These are phyloP conservation scores for Syrista parreyssii DNA, from an alignment of 2,888 invertebrate species.

Conservation along the genomic window DNA sequence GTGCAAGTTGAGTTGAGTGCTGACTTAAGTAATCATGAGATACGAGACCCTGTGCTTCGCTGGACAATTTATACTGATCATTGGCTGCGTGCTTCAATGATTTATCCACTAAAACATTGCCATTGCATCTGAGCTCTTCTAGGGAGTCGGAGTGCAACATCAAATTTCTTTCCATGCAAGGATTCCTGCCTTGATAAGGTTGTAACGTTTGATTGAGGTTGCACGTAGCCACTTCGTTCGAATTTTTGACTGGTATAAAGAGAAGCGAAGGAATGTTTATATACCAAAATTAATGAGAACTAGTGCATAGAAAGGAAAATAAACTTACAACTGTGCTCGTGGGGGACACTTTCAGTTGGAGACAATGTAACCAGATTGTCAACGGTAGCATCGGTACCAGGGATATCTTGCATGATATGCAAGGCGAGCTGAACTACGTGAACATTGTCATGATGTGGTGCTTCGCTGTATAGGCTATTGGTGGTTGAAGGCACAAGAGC, in stretches of 20 bases:
- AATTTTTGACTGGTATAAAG: conserved; percentile 67
- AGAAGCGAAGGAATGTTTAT: conserved; percentile 14
- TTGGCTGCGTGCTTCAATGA: conserved; percentile 71
- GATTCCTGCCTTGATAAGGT: conserved; percentile 87
- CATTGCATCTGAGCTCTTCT: conserved; percentile 68
- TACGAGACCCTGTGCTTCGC: conserved; percentile 68
- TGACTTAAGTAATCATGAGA: conserved; percentile 68
- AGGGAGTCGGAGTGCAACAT: conserved; percentile 71
- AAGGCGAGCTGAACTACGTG: conserved; percentile 48
- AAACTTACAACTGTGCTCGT: conserved; percentile 62
- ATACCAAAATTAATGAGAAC: neutral
- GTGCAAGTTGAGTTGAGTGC: conserved; percentile 52
- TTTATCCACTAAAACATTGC: conserved; percentile 71
- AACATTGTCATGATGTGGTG: conserved; percentile 50
- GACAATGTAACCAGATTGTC: conserved; percentile 72
- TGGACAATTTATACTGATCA: conserved; percentile 46
- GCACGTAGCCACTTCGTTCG: conserved; percentile 66
- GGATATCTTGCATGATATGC: conserved; percentile 56
- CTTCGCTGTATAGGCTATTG: conserved; percentile 55
- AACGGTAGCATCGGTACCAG: conserved; percentile 66
- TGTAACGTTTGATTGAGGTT: conserved; percentile 69
- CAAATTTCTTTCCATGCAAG: conserved; percentile 81
- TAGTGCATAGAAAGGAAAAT: neutral
- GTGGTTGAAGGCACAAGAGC: conserved; percentile 57
- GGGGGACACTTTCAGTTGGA: conserved; percentile 68